Evolutionary conservation across 1,140 invertebrate genomes (phyloP).

Genomic region (Vanessa atalanta): DNA sequence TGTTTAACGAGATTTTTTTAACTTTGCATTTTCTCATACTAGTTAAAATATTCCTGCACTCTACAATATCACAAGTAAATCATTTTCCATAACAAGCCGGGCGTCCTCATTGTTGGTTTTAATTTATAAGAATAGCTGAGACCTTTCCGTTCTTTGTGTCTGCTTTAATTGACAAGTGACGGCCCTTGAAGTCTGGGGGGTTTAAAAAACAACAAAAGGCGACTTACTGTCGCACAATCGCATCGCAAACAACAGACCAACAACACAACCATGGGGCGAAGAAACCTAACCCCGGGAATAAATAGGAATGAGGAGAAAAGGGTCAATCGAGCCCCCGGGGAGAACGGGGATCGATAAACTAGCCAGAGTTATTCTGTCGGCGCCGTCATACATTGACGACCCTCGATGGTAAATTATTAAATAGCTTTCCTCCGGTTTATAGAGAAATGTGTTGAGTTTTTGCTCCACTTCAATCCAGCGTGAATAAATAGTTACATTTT

Average conservation of each 20-base stretch:
- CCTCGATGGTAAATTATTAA: slow-evolving; percentile 38
- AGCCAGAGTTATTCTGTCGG: slow-evolving; percentile 38
- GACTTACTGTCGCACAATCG: slow-evolving; percentile 48
- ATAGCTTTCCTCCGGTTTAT: slow-evolving; percentile 32
- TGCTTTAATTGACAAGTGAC: slow-evolving; percentile 37
- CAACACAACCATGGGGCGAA: slow-evolving; percentile 21
- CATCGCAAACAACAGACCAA: slow-evolving; percentile 33
- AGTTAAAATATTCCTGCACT: not conserved
- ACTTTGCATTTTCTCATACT: too few species aligned
- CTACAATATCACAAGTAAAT: not conserved
- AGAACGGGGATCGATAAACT: slow-evolving; percentile 38
- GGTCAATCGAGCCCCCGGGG: slow-evolving; percentile 30
- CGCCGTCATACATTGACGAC: slow-evolving; percentile 36
- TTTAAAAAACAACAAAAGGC: slow-evolving; percentile 38
- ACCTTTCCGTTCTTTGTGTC: slow-evolving; percentile 13
- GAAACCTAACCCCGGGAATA: slow-evolving; percentile 31
- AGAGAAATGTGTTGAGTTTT: slow-evolving; percentile 26
- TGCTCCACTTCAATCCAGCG: slow-evolving; percentile 10
- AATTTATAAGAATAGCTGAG: not conserved
- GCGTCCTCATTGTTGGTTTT: slow-evolving; percentile 17
- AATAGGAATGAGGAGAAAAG: slow-evolving; percentile 22
- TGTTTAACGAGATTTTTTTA: too few species aligned
- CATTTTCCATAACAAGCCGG: slow-evolving; percentile 2
- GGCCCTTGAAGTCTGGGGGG: slow-evolving; percentile 20
- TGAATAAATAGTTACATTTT: not conserved